Percentiles rank a stretch among this genome's conserved stretches.
Conservation (phyloP, 2,797 vertebrate genomes). For the Sebastes nivosus region DNA sequence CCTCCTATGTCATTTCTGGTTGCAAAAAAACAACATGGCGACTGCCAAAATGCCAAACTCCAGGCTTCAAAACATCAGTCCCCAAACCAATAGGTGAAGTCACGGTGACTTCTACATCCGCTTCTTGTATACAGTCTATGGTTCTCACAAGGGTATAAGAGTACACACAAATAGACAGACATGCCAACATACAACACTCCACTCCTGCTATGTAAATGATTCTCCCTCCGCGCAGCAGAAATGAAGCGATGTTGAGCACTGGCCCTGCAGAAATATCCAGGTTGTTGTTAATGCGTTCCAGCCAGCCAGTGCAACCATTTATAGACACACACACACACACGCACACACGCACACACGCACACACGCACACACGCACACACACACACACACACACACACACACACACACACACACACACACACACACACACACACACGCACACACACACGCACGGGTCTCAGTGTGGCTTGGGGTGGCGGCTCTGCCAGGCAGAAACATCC, state of each 20-base stretch:
- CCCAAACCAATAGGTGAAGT: background rate
- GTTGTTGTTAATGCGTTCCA: slow-evolving; percentile 62
- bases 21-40: too few species aligned
- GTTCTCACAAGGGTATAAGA: background rate
- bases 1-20: too few species aligned
- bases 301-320: slow-evolving; percentile 29
- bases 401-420: slow-evolving; percentile 2
- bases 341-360: slow-evolving; percentile 10
- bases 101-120: too few species aligned
- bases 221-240: background rate
- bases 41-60: too few species aligned
- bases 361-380: background rate
- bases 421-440: slow-evolving; percentile 9
- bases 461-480: slow-evolving; percentile 52
- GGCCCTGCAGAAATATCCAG: slow-evolving; percentile 67
- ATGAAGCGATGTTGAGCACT: background rate
- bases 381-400: slow-evolving; percentile 9
- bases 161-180: background rate
- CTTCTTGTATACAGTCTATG: too few species aligned
- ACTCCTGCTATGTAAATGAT: background rate
- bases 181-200: background rate
- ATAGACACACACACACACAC: slow-evolving; percentile 10
- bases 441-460: slow-evolving; percentile 23
- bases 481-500: slow-evolving; percentile 81
- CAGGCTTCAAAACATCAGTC: background rate